Evolutionary conservation across 1,140 invertebrate genomes (phyloP), one percentile per base, ranked within the genome.

Genomic region (Listronotus bonariensis): DNA sequence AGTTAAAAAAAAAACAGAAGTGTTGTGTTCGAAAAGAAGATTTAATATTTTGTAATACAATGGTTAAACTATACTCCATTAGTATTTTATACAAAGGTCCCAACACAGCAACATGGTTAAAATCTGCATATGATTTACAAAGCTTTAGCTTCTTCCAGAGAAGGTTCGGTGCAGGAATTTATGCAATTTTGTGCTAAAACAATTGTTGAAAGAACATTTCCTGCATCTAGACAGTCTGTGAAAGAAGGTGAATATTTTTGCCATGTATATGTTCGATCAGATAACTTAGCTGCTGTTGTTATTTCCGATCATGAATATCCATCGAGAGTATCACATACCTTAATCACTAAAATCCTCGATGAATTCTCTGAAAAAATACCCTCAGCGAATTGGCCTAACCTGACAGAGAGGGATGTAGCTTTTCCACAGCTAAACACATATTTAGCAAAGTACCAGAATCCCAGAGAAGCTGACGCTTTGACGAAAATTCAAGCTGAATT

Each of bases 241-340:
- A 94, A 94, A 79, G 90, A 94, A 85, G 89, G 89, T 80, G 96
- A 98, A 72, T 99, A 99, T 76, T 91, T 97, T 85, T 95, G 96
- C 76, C 96, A 99, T 83, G 94, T 96, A 0, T 99, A 95, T 83
- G 93, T 97, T 0, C 83, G 96, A 75, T 85, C 86, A 15, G 97
- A 99, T 78, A 92, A 91, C 77, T 81, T 99, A 51, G 88, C 92
- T 51, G 96, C 92, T 12, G 94, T 99, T 41, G 83, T 98, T 1
- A 93, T 99, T 69, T 95, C 95, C 1, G 97, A 99, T 80, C 92
- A 97, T 76, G 98, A 99, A 78, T 99, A 99, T 82, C 96, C 96
- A 20, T 82, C 91, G 68, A 86, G 96, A 79, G 97, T 99, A 0
- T 93, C 95, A 0, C 97, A 99, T 73, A 97, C 96, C 26, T 81